These are phyloP conservation scores for Formica selysi DNA, from an alignment of 1,140 invertebrate genomes.

Conservation along the genomic window DNA sequence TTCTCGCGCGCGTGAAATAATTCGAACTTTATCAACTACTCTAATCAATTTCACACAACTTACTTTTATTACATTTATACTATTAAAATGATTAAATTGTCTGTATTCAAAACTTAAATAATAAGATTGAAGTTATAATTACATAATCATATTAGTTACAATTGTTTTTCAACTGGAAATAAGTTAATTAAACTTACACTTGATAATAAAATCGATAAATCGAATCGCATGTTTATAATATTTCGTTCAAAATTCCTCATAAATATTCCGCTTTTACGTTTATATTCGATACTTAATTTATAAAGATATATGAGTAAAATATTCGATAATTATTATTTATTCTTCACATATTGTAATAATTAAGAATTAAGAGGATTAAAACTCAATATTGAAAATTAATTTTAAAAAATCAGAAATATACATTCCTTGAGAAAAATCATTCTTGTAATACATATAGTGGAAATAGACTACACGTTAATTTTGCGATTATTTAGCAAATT, in stretches of 20 bases:
- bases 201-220: no score
- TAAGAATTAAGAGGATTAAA: background rate
- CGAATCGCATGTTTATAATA: background rate
- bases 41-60: background rate
- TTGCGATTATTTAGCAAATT: background rate
- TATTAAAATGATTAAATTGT: background rate
- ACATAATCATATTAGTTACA: no score
- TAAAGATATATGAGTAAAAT: background rate
- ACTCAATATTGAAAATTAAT: no score
- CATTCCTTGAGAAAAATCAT: no score
- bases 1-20: background rate
- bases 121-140: no score
- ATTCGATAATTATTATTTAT: background rate
- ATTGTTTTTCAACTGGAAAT: background rate
- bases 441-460: no score
- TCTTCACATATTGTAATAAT: no score
- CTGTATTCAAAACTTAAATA: background rate
- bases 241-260: background rate
- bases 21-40: background rate
- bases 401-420: no score
- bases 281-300: background rate
- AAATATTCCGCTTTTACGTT: background rate
- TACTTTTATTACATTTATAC: background rate
- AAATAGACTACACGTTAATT: background rate
- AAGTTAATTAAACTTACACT: background rate